phyloP scores from a whole-genome alignment of 2,797 vertebrate genomes.

The Nyctalus aviator region DNA sequence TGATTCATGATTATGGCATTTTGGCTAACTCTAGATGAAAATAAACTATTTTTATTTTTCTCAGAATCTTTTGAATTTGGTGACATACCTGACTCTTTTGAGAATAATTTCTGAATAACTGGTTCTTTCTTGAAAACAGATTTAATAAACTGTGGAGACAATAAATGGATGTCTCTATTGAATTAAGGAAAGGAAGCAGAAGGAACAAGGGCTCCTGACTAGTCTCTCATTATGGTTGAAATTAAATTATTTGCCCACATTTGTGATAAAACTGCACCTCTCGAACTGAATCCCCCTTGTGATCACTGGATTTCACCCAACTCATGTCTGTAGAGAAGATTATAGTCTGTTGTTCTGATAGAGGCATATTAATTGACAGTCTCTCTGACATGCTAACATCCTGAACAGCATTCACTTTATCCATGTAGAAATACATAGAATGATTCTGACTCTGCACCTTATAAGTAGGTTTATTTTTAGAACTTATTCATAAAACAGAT shows the following conservation, averaged over 20 bases:
- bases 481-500: conserved; percentile 25
- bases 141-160: conserved; percentile 13
- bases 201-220: not conserved
- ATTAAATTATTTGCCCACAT: not conserved
- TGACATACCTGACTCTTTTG: not conserved
- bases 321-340: not conserved
- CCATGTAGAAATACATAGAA: conserved; percentile 22
- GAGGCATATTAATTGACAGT: not conserved
- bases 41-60: not conserved
- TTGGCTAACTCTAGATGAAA: not conserved
- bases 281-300: not conserved
- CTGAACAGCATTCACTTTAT: not conserved
- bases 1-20: not conserved
- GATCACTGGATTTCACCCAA: not conserved
- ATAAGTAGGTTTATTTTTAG: conserved; percentile 39
- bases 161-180: not conserved
- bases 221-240: not conserved
- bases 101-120: conserved; percentile 4
- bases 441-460: not conserved
- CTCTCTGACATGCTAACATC: not conserved
- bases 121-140: conserved; percentile 18
- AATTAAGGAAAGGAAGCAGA: conserved; percentile 19
- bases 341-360: not conserved
- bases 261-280: not conserved
- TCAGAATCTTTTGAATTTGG: not conserved